A percentile compares a stretch with the other conserved stretches of the same genome.
phyloP scores from a whole-genome alignment of 1,140 invertebrate species.

The Babylonia areolata region DNA sequence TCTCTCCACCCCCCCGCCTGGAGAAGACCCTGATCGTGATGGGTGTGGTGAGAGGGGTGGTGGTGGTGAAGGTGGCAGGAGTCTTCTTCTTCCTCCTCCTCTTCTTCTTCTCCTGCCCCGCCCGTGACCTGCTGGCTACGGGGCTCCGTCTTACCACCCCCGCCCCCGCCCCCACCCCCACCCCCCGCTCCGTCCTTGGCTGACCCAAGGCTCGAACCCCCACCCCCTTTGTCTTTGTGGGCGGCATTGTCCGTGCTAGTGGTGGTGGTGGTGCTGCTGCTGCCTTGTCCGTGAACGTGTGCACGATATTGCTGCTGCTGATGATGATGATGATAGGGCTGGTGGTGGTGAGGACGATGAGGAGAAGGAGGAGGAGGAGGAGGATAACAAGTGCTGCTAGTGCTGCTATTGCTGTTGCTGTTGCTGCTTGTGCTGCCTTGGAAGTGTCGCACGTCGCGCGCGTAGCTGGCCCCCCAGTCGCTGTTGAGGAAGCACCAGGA shows the following conservation, averaged over 20 bases:
- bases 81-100: too few relatives aligned
- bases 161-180: not conserved
- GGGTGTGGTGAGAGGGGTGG: not conserved
- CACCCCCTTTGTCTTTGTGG: not conserved
- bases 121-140: slow-evolving; percentile 9
- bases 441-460: slow-evolving; percentile 50
- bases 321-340: too few relatives aligned
- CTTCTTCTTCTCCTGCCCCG: too few relatives aligned
- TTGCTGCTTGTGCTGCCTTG: not conserved
- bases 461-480: slow-evolving; percentile 77
- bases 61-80: slow-evolving; percentile 18
- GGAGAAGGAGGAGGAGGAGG: too few relatives aligned
- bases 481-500: slow-evolving; percentile 74
- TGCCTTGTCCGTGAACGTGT: too few relatives aligned
- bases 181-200: not conserved
- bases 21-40: not conserved
- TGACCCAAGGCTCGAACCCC: not conserved
- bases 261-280: not conserved
- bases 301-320: too few relatives aligned
- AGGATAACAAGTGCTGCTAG: not conserved
- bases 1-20: not conserved
- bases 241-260: too few relatives aligned
- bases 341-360: too few relatives aligned
- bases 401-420: not conserved
- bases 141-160: not conserved